A percentile compares a stretch with the other conserved stretches of the same genome.
phyloP scores from a whole-genome alignment of 2,113 vertebrate genomes.

The Coturnix japonica region DNA sequence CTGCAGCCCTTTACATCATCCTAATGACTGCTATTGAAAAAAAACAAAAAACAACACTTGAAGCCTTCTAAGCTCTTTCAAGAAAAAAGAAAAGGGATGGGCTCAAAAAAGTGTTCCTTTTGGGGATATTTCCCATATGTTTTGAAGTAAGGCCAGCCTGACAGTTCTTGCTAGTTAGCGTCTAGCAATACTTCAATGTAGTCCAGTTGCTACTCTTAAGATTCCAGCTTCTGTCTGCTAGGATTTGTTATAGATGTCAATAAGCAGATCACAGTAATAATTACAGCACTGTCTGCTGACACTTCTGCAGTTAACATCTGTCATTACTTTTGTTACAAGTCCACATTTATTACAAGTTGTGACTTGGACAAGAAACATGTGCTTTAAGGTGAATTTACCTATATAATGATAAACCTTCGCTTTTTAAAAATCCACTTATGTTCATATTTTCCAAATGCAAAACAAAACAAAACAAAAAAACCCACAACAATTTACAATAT shows the following conservation, averaged over 20 bases:
- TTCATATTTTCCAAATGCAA: slow-evolving; percentile 21
- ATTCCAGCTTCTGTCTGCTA: slow-evolving; percentile 52
- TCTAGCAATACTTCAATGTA: slow-evolving; percentile 61
- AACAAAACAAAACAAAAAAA: not conserved
- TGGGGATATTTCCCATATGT: slow-evolving; percentile 66
- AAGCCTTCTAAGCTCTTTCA: slow-evolving; percentile 45
- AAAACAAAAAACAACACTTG: not conserved
- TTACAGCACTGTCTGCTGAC: slow-evolving; percentile 48
- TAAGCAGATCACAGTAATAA: slow-evolving; percentile 64
- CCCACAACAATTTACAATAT: not conserved
- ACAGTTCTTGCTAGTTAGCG: slow-evolving; percentile 60
- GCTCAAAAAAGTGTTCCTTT: slow-evolving; percentile 42
- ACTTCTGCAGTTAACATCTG: slow-evolving; percentile 58
- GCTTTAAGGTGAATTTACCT: not conserved
- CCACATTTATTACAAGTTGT: slow-evolving; percentile 12
- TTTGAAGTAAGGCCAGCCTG: slow-evolving; percentile 66
- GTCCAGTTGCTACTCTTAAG: slow-evolving; percentile 55
- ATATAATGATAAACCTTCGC: not conserved
- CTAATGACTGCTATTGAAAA: not conserved
- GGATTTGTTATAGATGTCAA: slow-evolving; percentile 71
- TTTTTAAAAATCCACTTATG: not conserved
- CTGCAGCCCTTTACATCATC: not conserved
- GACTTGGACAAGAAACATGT: not conserved
- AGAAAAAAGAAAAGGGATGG: slow-evolving; percentile 50
- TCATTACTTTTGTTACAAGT: slow-evolving; percentile 53